Percentiles rank a stretch among this genome's conserved stretches.
Conservation (phyloP, 2,888 invertebrate species). For the Tipula vernalis region DNA sequence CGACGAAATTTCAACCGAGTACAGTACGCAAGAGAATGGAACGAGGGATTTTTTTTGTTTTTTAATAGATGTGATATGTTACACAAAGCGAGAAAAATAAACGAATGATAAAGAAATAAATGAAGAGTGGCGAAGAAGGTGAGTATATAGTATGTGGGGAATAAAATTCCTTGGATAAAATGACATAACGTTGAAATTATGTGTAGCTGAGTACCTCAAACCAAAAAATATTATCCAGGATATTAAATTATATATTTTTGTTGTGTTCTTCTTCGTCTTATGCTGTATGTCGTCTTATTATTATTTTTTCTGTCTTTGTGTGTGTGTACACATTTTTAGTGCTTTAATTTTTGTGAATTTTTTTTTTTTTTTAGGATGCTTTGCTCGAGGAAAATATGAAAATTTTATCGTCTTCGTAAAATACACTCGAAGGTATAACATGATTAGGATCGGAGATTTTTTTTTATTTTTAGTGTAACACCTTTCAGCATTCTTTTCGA, state of each 20-base stretch:
- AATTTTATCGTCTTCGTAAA: not conserved
- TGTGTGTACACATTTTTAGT: not conserved
- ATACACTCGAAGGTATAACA: conserved; percentile 4
- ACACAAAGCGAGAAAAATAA: not conserved
- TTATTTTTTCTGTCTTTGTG: not conserved
- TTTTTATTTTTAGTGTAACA: not conserved
- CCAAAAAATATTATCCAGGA: not conserved
- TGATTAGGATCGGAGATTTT: conserved; percentile 4
- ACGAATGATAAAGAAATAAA: not conserved
- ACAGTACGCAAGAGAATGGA: not conserved
- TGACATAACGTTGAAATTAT: not conserved
- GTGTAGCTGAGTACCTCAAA: not conserved
- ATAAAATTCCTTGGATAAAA: not conserved
- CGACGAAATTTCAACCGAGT: not conserved
- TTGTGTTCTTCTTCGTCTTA: not conserved
- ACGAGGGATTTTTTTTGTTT: too few species aligned
- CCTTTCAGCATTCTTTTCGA: not conserved
- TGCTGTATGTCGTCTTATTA: not conserved
- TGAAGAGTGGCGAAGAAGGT: not conserved
- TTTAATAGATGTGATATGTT: not conserved
- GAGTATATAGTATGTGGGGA: not conserved
- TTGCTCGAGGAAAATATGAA: not conserved
- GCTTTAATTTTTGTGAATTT: not conserved
- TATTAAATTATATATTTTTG: not conserved
- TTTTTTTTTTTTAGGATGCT: not conserved